phyloP scores from a whole-genome alignment of 2,888 invertebrate genomes.

The Scaptomyza tumidula region DNA sequence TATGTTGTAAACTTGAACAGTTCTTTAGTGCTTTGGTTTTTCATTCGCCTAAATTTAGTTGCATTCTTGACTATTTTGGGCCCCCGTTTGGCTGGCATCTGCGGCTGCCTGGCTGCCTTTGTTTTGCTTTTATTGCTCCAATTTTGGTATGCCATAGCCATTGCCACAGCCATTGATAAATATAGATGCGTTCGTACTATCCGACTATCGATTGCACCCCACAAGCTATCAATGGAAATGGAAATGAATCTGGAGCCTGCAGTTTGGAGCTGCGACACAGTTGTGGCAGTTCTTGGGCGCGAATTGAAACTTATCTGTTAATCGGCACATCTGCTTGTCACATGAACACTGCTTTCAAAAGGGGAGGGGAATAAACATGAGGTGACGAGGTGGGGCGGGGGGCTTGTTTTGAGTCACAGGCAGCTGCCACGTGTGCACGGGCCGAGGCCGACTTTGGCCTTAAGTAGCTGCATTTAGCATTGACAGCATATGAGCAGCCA shows the following conservation, averaged over 20 bases:
- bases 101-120: constrained; percentile 46
- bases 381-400: not conserved
- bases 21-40: constrained; percentile 41
- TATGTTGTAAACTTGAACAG: constrained; percentile 50
- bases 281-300: constrained; percentile 29
- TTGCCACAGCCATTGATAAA: constrained; percentile 70
- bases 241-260: constrained; percentile 24
- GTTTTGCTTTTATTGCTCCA: constrained; percentile 73
- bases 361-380: not conserved
- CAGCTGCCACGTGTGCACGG: constrained; percentile 64
- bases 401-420: constrained; percentile 35
- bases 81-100: constrained; percentile 49
- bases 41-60: constrained; percentile 71
- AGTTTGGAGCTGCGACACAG: constrained; percentile 4
- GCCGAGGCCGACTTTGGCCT: constrained; percentile 50
- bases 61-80: constrained; percentile 71
- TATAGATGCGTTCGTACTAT: constrained; percentile 55
- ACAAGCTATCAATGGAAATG: constrained; percentile 54
- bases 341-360: constrained; percentile 51
- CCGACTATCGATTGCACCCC: constrained; percentile 15
- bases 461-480: constrained; percentile 59
- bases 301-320: constrained; percentile 78
- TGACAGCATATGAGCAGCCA: constrained; percentile 47
- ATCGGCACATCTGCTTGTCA: constrained; percentile 79
- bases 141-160: constrained; percentile 69